These are phyloP conservation scores for Stenurella melanura DNA, from an alignment of 2,888 invertebrate species.

Conservation along the genomic window DNA sequence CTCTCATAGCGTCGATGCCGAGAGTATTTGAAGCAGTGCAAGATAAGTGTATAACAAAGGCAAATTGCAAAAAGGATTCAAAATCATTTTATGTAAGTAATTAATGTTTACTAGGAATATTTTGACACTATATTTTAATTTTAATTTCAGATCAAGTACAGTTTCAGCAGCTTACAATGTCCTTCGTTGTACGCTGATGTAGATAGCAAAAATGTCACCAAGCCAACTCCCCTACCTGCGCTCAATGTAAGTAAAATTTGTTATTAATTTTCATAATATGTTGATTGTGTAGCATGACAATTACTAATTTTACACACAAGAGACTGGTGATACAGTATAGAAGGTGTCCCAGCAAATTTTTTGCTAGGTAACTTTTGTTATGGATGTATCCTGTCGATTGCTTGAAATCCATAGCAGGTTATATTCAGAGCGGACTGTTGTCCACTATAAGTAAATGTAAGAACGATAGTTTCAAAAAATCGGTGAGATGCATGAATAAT, in stretches of 20 bases:
- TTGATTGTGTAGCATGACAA: background rate
- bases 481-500: too few relatives aligned
- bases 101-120: background rate
- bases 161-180: constrained; percentile 82
- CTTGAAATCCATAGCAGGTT: too few relatives aligned
- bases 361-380: too few relatives aligned
- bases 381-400: too few relatives aligned
- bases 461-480: too few relatives aligned
- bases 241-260: constrained; percentile 81
- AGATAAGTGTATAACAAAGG: constrained; percentile 87
- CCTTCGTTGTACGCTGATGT: constrained; percentile 78
- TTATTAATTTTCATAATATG: background rate
- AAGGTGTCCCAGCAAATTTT: too few relatives aligned
- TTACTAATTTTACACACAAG: too few relatives aligned
- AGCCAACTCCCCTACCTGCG: constrained; percentile 82
- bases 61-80: constrained; percentile 89
- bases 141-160: constrained; percentile 82
- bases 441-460: too few relatives aligned
- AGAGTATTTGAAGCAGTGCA: constrained; percentile 88
- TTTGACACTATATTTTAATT: background rate
- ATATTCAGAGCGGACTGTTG: too few relatives aligned
- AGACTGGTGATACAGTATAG: too few relatives aligned
- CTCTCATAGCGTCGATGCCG: constrained; percentile 88
- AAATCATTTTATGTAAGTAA: constrained; percentile 84
- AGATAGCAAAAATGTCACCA: constrained; percentile 77